Conservation (phyloP, 2,113 vertebrate genomes). For the Phycodurus eques region DNA sequence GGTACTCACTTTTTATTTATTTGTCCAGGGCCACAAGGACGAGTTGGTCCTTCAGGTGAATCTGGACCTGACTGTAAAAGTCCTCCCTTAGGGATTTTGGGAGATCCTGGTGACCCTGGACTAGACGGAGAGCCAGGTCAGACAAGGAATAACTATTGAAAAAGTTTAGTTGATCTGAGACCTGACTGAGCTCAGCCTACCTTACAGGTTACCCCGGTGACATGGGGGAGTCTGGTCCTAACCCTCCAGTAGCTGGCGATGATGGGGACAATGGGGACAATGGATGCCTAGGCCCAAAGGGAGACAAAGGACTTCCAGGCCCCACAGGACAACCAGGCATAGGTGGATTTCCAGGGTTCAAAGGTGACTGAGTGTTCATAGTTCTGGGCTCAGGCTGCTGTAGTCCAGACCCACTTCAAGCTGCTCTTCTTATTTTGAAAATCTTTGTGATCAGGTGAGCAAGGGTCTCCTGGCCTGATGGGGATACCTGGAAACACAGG, state of each 20-base stretch:
- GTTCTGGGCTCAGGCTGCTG: neutral
- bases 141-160: neutral
- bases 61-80: slow-evolving; percentile 38
- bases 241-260: slow-evolving; percentile 65
- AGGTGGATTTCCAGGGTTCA: slow-evolving; percentile 37
- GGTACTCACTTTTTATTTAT: neutral
- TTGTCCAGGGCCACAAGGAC: slow-evolving; percentile 46
- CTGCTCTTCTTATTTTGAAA: neutral
- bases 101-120: slow-evolving; percentile 44
- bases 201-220: slow-evolving; percentile 59
- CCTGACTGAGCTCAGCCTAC: neutral
- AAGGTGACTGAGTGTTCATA: slow-evolving; percentile 28
- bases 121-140: slow-evolving; percentile 55
- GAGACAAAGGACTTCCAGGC: slow-evolving; percentile 39
- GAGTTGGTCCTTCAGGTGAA: slow-evolving; percentile 28
- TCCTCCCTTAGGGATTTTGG: slow-evolving; percentile 21
- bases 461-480: slow-evolving; percentile 39
- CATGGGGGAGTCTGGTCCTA: slow-evolving; percentile 42
- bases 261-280: slow-evolving; percentile 72
- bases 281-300: slow-evolving; percentile 44
- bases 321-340: slow-evolving; percentile 35
- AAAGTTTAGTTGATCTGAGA: neutral
- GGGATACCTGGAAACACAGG: slow-evolving; percentile 45
- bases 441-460: slow-evolving; percentile 29
- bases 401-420: neutral